Evolutionary conservation across 2,113 vertebrate species (phyloP).

Genomic region (Oenanthe oenanthe): DNA sequence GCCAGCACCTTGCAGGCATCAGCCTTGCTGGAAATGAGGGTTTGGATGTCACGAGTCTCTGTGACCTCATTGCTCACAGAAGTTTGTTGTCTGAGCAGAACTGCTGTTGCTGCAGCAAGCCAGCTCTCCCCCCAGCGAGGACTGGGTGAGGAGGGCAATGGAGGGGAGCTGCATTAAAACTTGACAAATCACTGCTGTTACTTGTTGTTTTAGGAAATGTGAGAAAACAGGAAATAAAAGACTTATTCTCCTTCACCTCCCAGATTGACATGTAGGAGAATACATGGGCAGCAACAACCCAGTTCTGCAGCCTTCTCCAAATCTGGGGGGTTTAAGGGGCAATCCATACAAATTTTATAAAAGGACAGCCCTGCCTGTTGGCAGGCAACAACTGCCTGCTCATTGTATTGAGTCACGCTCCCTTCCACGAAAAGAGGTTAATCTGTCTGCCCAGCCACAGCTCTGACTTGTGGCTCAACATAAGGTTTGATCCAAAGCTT

Average conservation of each 20-base stretch:
- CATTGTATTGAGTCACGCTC: neutral
- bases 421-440: neutral
- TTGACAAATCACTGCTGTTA: neutral
- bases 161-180: neutral
- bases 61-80: neutral
- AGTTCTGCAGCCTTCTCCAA: neutral
- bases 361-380: neutral
- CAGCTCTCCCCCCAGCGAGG: accelerated
- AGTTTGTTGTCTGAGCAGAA: neutral
- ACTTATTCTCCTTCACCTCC: neutral
- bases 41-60: neutral
- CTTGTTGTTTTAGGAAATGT: accelerated
- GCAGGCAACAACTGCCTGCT: neutral
- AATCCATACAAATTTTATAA: neutral
- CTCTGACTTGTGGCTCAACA: neutral
- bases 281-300: neutral
- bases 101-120: neutral
- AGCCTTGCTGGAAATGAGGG: neutral
- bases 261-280: neutral
- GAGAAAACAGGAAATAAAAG: neutral
- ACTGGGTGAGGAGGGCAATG: neutral
- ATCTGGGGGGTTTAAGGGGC: neutral
- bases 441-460: neutral
- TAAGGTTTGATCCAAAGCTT: neutral
- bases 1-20: neutral